These are phyloP conservation scores for Polydrusus pterygomalis DNA, from an alignment of 2,888 invertebrate genomes.

Conservation along the genomic window DNA sequence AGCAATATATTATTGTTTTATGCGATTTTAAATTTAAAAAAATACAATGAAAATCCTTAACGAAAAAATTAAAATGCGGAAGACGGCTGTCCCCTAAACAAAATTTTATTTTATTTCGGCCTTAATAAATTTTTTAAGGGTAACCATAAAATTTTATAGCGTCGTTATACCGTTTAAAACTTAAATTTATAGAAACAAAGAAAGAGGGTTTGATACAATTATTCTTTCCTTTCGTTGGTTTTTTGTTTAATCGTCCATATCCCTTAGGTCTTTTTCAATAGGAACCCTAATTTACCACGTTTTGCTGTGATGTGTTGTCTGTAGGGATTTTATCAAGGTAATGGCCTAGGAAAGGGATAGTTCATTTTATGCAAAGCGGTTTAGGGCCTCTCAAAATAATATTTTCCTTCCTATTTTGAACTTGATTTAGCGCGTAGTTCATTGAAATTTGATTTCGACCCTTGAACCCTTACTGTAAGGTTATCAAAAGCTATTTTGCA, in stretches of 20 bases:
- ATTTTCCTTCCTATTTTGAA: slow-evolving; percentile 14
- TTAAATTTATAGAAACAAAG: slow-evolving; percentile 1
- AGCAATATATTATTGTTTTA: too few species aligned
- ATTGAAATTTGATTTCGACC: slow-evolving; percentile 21
- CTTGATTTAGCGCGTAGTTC: slow-evolving; percentile 15
- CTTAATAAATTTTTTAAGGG: background rate
- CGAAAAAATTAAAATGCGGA: background rate
- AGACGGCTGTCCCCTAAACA: background rate
- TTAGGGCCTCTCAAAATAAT: slow-evolving; percentile 22
- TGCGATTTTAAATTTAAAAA: too few species aligned
- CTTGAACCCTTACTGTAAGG: background rate
- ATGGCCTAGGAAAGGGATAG: slow-evolving; percentile 11
- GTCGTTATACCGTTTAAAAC: background rate
- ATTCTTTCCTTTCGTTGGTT: background rate
- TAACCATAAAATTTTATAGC: background rate
- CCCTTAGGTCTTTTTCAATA: slow-evolving; percentile 17
- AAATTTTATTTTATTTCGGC: background rate
- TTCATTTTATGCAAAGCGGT: slow-evolving; percentile 18
- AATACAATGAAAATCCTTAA: too few species aligned
- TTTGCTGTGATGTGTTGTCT: slow-evolving; percentile 17
- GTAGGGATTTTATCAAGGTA: slow-evolving; percentile 24
- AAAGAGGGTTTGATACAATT: background rate
- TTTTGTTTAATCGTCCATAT: slow-evolving; percentile 1
- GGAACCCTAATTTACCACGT: slow-evolving; percentile 10
- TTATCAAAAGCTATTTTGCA: background rate